Evolutionary conservation across 1,140 invertebrate genomes (phyloP), one percentile per base, ranked within the genome.

Genomic region (Physella acuta): DNA sequence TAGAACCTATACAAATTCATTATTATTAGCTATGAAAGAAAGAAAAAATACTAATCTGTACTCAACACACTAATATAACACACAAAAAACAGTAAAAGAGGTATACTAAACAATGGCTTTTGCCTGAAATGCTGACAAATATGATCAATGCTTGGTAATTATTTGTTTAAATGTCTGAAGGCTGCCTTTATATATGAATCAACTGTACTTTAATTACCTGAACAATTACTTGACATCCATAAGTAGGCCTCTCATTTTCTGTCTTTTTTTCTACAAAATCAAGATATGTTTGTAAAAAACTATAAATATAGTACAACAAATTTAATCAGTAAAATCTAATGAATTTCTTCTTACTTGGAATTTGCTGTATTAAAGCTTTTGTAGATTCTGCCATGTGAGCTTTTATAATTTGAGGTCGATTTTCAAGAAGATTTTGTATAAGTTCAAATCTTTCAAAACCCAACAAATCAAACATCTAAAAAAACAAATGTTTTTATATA

Each of bases 381-480:
- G 71, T 71, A 20, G 64, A 55, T 51, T 73, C 71, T 37, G 49
- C 31, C 1, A 68, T 59, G 14, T 69, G 66, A 33, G 66, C 58
- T 51, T 75, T 72, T 16, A 80, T 62, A 17, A 81, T 61, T 44
- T 73, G 64, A 4, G 73, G 30, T 69, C 92, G 87, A 81, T 95
- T 88, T 77, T 90, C 87, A 11, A 97, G 86, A 60, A 97, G 85
- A 56, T 90, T 89, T 77, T 90, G 88, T 58, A 96, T 92, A 49
- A 97, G 87, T 76, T 94, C 92, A 82, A 97, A 92, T 75, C 92
- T 87, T 75, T 95, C 92, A 85, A 91, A 94, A 5, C 95, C 93
- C 65, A 93, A 86, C 26, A 96, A 83, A 75, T 97, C 94, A 85
- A 96, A 92, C 8, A 98, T 83, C 82, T 89, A 77, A 66, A 73